Evolutionary conservation across 2,113 vertebrate genomes (phyloP).

Genomic region (Odontophorus gujanensis): DNA sequence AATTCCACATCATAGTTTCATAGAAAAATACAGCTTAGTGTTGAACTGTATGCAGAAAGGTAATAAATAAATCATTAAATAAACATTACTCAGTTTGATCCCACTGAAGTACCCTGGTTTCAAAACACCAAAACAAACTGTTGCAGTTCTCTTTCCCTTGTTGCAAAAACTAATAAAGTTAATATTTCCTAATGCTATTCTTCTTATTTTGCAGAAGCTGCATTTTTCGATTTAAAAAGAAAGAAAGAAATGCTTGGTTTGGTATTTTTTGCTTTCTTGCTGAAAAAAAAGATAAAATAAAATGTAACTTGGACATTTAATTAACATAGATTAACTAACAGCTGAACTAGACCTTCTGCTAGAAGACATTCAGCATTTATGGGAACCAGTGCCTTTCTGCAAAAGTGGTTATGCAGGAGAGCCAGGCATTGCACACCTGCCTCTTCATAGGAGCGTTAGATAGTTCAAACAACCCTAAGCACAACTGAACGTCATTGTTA

Average conservation of each 20-base stretch:
- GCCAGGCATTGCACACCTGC: background rate
- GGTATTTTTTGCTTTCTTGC: background rate
- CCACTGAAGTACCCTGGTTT: background rate
- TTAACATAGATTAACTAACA: background rate
- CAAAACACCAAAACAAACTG: background rate
- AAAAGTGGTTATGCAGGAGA: background rate
- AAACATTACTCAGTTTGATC: background rate
- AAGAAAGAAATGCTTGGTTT: background rate
- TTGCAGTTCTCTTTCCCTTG: background rate
- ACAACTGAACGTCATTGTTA: background rate
- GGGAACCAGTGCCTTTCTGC: background rate
- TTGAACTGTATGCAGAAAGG: background rate
- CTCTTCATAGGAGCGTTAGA: background rate
- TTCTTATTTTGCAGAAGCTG: background rate
- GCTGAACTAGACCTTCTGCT: background rate
- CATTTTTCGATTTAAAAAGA: background rate
- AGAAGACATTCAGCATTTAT: background rate
- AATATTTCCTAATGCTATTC: background rate
- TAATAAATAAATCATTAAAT: constrained; percentile 46
- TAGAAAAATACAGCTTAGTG: background rate
- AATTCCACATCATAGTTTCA: background rate
- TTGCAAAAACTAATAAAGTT: background rate
- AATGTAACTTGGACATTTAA: background rate
- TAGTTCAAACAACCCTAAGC: background rate
- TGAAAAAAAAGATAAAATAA: background rate